Base-by-base conservation (phyloP, 2,888 invertebrate genomes). In the Oscheius myriophilus region DNA sequence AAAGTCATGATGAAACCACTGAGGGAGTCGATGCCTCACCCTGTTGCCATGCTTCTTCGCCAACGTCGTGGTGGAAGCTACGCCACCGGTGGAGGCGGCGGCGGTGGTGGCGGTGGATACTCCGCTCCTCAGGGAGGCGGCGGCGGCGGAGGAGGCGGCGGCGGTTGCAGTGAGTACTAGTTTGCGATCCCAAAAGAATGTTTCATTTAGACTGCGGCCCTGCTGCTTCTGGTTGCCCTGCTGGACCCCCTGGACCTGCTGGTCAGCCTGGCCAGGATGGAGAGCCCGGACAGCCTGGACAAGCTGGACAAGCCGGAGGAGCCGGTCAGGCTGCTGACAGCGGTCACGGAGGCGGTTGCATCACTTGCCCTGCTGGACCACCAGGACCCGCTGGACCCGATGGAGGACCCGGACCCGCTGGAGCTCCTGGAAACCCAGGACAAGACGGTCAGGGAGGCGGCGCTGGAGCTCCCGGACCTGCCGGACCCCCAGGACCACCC, bases 311-410 rank as follows among this genome's bases (percentile, higher is more conserved):
- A 43, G 16, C 18, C 2, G 67, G 67, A 51, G 23, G n/a, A 33
- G 45, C 58, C 21, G 67, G 67, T 16, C 26, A 49, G 16, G 41
- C 67, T 4, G 66, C 69, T 62, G 73, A 68, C 43, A 39, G 52
- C 2, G 14, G 61, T 9, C 51, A 52, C n/a, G 63, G 65, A 21
- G 51, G 62, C 16, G 67, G 51, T 9, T 78, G 78, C 63, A 78
- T 76, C 64, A 66, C 69, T 1, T 78, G 75, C 63, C 69, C 72
- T 11, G 12, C 21, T 26, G 49, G 55, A 9, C 43, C 54, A 11
- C 33, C 51, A 3, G 67, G 67, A 2, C 51, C 58, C 9, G 18
- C 59, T 39, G 67, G 65, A 18, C 14, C 14, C 18, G n/a, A 23
- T 6, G 57, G 21, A 18, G 21, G 23, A n/a, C 16, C 21, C 11